Evolutionary conservation across 2,888 invertebrate species (phyloP).

Genomic region (Schizotus pectinicornis): DNA sequence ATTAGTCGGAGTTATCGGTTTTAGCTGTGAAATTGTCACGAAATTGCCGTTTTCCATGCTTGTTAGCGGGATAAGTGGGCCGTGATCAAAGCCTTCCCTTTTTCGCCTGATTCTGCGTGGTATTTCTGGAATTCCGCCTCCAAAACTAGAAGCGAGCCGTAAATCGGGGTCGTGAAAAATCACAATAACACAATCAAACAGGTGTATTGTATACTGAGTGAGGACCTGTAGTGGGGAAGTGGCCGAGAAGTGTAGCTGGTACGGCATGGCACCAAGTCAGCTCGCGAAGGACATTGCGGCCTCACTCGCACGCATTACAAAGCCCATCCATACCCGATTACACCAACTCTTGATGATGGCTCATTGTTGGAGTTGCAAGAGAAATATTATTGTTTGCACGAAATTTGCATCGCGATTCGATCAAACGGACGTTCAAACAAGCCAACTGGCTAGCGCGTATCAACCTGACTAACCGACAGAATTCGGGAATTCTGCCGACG

Average conservation of each 20-base stretch:
- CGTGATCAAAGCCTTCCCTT: no score
- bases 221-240: conserved; percentile 37
- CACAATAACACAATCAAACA: conserved; percentile 22
- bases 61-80: no score
- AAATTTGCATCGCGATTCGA: conserved; percentile 2
- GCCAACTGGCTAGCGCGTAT: no score
- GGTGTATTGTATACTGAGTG: conserved; percentile 25
- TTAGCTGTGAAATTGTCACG: no score
- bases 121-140: conserved; percentile 1
- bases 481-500: no score
- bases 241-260: conserved; percentile 45
- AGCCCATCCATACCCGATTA: conserved; percentile 22
- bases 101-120: no score
- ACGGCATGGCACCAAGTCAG: conserved; percentile 49
- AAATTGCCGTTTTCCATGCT: no score
- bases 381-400: conserved; percentile 10
- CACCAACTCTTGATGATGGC: conserved; percentile 9
- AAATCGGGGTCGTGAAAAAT: conserved; percentile 18
- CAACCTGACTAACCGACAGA: no score
- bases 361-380: conserved; percentile 14
- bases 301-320: conserved; percentile 22
- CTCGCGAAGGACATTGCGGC: conserved; percentile 43
- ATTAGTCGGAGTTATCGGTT: no score
- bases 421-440: no score
- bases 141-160: background rate